Evolutionary conservation across 2,797 vertebrate genomes (phyloP).

Genomic region (Lagorchestes hirsutus): DNA sequence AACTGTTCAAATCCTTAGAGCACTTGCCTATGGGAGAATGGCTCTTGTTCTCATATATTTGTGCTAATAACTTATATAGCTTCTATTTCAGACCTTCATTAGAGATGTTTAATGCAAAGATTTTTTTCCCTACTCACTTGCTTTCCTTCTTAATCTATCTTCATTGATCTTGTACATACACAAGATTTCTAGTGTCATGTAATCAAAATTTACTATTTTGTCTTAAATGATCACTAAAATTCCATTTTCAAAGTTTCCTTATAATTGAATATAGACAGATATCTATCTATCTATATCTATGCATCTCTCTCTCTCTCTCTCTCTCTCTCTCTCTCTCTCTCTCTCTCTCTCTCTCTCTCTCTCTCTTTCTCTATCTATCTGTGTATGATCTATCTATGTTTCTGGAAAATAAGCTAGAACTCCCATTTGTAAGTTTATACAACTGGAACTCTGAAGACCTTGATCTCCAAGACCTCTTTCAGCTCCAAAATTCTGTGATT

Average conservation of each 20-base stretch:
- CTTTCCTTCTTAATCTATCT: background rate
- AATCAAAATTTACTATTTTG: background rate
- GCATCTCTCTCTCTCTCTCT: no score
- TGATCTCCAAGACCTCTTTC: background rate
- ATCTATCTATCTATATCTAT: no score
- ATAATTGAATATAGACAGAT: background rate
- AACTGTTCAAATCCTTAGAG: background rate
- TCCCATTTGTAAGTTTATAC: background rate
- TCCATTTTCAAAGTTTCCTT: background rate
- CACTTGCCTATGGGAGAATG: background rate
- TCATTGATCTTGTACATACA: background rate
- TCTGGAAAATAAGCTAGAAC: background rate
- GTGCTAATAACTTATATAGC: background rate
- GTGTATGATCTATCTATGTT: no score
- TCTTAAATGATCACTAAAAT: background rate
- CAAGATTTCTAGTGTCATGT: background rate
- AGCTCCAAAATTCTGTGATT: background rate
- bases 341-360: no score
- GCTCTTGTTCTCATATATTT: background rate
- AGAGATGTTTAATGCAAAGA: background rate
- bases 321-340: no score
- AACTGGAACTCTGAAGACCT: background rate
- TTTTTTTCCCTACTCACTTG: background rate
- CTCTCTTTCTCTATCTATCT: no score
- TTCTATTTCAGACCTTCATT: background rate